Evolutionary conservation across 2,888 invertebrate genomes (phyloP), one percentile per base, ranked within the genome.

Genomic region (Neocrepidodera transversa): DNA sequence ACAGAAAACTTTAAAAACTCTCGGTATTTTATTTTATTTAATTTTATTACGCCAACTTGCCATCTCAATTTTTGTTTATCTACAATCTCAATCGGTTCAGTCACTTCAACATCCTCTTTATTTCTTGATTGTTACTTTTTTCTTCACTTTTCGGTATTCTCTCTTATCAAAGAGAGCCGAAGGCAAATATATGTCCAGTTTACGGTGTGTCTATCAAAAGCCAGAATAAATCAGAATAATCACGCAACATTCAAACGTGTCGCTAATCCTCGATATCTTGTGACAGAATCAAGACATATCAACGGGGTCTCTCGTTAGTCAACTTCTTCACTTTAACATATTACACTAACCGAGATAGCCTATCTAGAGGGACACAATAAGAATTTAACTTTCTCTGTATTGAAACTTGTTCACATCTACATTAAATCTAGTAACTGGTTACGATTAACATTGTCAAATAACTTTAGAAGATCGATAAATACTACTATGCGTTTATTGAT

Each of bases 251-350:
- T 70, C 68, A 65, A 63, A 70, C 67, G 68, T 70, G 70, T 67
- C 66, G 70, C 70, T 72, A 71, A 73, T 70, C 70, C 68, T 55
- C 30, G 64, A 60, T 74, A 74, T 74, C 72, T 68, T 64, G 63
- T 63, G 63, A 63, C 61, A 61, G 65, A 67, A 72, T 72, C 73
- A 53, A 48, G 69, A 68, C 68, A 64, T 66, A 63, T 71, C 70
- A 63, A 66, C 71, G 67, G 72, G 73, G 71, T 70, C 65, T 66
- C 73, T 74, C 71, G 74, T 75, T 76, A 74, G 72, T 72, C 72
- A 72, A 73, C 73, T 73, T 73, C 70, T 74, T 67, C 72, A 71
- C 67, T 70, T 70, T 66, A 62, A 68, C 64, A 61, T 68, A 26
- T 26, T 6, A n/a, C n/a, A n/a, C n/a, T n/a, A 20, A 18, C 8